phyloP scores from a whole-genome alignment of 2,797 vertebrate species.

The Myotis planiceps region DNA sequence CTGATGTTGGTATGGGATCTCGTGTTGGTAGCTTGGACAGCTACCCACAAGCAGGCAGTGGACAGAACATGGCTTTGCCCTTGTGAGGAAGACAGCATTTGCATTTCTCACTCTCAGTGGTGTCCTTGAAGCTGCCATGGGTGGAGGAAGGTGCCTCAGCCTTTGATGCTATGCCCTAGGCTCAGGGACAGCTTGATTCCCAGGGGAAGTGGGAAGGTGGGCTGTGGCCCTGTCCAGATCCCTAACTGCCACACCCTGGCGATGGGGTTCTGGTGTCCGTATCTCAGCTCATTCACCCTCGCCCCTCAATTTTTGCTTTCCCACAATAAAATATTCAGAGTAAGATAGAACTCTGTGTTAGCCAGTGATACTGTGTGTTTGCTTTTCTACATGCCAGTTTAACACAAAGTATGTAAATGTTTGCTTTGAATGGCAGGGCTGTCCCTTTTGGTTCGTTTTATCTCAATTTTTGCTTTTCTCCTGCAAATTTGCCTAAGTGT shows the following conservation, averaged over 20 bases:
- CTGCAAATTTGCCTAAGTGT: neutral
- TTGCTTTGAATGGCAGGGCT: neutral
- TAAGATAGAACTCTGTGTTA: neutral
- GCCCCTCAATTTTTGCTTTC: neutral
- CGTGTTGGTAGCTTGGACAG: neutral
- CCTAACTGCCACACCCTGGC: neutral
- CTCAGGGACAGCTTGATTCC: too few relatives aligned
- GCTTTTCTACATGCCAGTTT: neutral
- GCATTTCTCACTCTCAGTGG: neutral
- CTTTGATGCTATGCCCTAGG: neutral
- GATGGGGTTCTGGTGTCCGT: neutral
- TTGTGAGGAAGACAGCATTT: neutral
- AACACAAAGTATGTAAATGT: neutral
- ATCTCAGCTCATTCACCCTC: neutral
- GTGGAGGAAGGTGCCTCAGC: neutral
- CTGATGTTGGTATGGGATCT: neutral
- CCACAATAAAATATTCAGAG: neutral
- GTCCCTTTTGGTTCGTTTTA: neutral
- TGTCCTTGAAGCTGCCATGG: neutral
- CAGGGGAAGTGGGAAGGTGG: neutral
- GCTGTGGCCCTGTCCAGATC: neutral
- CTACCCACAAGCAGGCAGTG: neutral
- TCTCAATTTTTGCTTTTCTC: neutral
- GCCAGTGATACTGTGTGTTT: neutral
- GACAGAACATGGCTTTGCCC: neutral